Percentiles rank a stretch among this genome's conserved stretches.
phyloP scores from a whole-genome alignment of 2,113 vertebrate genomes.

The Gambusia holbrooki region DNA sequence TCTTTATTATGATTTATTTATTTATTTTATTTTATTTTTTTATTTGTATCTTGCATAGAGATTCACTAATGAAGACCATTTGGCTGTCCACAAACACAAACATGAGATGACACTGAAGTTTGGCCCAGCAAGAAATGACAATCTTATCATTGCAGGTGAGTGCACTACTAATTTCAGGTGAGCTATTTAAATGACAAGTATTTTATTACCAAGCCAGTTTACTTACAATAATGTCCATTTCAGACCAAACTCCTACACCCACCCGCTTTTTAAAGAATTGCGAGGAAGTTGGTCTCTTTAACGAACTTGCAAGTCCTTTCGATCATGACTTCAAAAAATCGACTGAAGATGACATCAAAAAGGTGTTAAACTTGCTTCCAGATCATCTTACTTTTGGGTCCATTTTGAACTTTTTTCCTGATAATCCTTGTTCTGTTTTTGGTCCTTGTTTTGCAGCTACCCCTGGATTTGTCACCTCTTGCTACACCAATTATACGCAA shows the following conservation, averaged over 20 bases:
- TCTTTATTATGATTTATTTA: too few relatives aligned
- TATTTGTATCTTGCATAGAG: constrained; percentile 80
- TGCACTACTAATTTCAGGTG: constrained; percentile 21
- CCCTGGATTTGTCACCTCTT: constrained; percentile 96
- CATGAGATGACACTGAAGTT: constrained; percentile 99
- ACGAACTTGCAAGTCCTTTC: constrained; percentile 97
- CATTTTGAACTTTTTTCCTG: not conserved
- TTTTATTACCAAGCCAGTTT: not conserved
- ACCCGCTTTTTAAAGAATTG: constrained; percentile 99
- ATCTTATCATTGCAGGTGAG: constrained; percentile 97
- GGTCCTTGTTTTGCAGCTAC: constrained; percentile 81
- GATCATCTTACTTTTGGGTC: not conserved
- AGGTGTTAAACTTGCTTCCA: constrained; percentile 75
- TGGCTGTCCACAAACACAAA: constrained; percentile 99
- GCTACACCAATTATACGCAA: constrained; percentile 94
- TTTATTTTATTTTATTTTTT: not conserved
- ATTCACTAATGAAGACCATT: constrained; percentile 99
- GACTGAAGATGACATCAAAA: constrained; percentile 96
- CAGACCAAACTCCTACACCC: constrained; percentile 99
- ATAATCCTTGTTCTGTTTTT: not conserved
- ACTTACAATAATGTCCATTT: constrained; percentile 55
- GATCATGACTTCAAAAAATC: constrained; percentile 99
- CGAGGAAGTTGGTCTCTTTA: constrained; percentile 98
- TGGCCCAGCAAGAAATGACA: constrained; percentile 97
- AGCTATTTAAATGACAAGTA: not conserved